These are phyloP conservation scores for Apodemia mormo DNA, from an alignment of 2,888 invertebrate genomes.

Conservation along the genomic window DNA sequence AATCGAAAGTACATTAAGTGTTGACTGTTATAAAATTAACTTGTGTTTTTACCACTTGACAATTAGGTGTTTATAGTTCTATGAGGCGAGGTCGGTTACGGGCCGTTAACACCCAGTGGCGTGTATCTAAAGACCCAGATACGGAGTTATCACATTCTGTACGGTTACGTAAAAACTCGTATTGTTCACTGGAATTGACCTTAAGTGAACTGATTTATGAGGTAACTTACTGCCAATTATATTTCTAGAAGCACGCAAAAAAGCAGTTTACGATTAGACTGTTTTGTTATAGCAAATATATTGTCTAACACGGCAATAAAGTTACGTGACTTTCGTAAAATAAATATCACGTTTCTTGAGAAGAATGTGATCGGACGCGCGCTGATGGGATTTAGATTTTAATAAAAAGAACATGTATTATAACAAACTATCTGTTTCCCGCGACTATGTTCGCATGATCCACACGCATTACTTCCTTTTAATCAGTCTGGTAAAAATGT, in stretches of 20 bases:
- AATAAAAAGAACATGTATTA: no score
- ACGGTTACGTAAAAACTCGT: slow-evolving; percentile 25
- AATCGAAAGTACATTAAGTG: no score
- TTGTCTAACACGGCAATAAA: not conserved
- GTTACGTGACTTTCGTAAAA: slow-evolving; percentile 1
- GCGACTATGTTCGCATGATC: no score
- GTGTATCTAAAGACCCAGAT: slow-evolving; percentile 33
- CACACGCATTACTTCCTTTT: no score
- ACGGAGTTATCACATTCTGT: slow-evolving; percentile 30
- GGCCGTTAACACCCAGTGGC: slow-evolving; percentile 27
- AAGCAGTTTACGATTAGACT: not conserved
- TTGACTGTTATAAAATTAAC: not conserved
- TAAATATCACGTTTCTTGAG: not conserved
- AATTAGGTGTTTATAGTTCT: slow-evolving; percentile 8
- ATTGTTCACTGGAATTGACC: slow-evolving; percentile 15
- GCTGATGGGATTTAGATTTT: no score
- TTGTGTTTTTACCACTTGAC: not conserved
- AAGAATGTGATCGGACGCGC: not conserved
- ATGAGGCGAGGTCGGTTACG: slow-evolving; percentile 22
- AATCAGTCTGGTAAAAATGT: no score
- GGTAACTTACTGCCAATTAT: not conserved
- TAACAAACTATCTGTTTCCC: no score
- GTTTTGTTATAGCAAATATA: not conserved
- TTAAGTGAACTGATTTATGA: slow-evolving; percentile 18
- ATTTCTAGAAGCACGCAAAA: slow-evolving; percentile 2